Percentiles rank a stretch among this genome's conserved stretches.
Conservation (phyloP, 2,113 vertebrate species). For the Geothlypis trichas region DNA sequence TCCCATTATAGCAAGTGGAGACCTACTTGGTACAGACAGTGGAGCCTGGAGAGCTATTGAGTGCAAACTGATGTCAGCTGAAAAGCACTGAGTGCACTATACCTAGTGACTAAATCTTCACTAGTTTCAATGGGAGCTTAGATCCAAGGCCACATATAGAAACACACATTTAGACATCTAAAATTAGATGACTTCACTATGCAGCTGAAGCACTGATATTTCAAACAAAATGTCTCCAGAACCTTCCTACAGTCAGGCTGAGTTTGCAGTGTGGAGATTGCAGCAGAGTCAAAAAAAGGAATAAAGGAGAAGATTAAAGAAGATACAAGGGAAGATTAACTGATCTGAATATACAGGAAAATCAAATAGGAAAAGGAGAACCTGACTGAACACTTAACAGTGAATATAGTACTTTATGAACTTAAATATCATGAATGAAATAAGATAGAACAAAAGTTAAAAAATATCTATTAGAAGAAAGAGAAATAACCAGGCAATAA, state of each 20-base stretch:
- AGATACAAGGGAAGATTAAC: background rate
- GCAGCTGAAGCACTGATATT: slow-evolving; percentile 39
- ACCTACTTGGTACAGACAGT: background rate
- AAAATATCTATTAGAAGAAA: background rate
- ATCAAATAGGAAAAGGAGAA: background rate
- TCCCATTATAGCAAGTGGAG: slow-evolving; percentile 8
- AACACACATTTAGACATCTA: slow-evolving; percentile 42
- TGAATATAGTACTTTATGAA: background rate
- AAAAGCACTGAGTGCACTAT: background rate
- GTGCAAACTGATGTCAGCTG: slow-evolving; percentile 45
- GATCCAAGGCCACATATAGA: slow-evolving; percentile 56
- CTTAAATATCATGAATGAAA: background rate
- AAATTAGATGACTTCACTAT: slow-evolving; percentile 52
- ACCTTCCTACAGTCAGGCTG: background rate
- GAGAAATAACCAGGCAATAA: background rate
- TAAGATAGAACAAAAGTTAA: background rate
- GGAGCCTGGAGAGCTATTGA: slow-evolving; percentile 37
- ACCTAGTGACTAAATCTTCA: slow-evolving; percentile 50
- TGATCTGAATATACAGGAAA: background rate
- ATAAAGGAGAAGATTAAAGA: background rate
- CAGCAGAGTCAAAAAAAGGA: background rate
- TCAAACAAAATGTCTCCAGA: slow-evolving; percentile 23
- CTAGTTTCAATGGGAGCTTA: slow-evolving; percentile 31
- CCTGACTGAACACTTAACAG: background rate
- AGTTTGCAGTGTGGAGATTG: background rate